These are phyloP conservation scores for Mongoloraphidia duomilia DNA, from an alignment of 2,888 invertebrate genomes.

Conservation along the genomic window DNA sequence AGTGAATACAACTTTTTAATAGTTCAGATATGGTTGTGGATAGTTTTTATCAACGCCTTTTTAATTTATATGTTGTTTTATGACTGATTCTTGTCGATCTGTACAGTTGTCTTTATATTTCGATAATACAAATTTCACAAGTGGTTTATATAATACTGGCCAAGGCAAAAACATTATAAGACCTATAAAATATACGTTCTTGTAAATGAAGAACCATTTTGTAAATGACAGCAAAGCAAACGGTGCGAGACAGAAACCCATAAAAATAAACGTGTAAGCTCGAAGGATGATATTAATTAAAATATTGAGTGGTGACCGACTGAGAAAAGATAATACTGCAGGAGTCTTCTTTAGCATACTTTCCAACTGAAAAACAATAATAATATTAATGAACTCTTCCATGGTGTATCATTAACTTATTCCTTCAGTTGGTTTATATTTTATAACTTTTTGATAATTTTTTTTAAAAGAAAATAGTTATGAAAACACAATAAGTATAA, in stretches of 20 bases:
- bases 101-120: too few species aligned
- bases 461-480: background rate
- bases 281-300: slow-evolving; percentile 45
- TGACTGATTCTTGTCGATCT: too few species aligned
- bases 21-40: too few species aligned
- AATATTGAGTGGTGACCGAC: slow-evolving; percentile 27
- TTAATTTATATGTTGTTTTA: too few species aligned
- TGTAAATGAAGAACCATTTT: slow-evolving; percentile 51
- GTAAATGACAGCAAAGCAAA: slow-evolving; percentile 56
- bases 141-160: slow-evolving; percentile 41
- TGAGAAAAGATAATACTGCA: slow-evolving; percentile 32
- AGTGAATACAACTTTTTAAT: too few species aligned
- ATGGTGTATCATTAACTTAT: too few species aligned
- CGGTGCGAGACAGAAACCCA: slow-evolving; percentile 70
- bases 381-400: background rate
- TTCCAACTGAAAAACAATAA: slow-evolving; percentile 34
- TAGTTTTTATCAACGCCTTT: too few species aligned
- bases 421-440: too few species aligned
- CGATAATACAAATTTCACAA: slow-evolving; percentile 15
- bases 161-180: slow-evolving; percentile 52
- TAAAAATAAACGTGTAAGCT: slow-evolving; percentile 60
- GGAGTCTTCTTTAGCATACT: slow-evolving; percentile 37
- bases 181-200: slow-evolving; percentile 52
- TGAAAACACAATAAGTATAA: too few species aligned
- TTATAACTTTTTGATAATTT: background rate